These are phyloP conservation scores for Salpingus planirostris DNA, from an alignment of 2,888 invertebrate genomes.

Conservation along the genomic window DNA sequence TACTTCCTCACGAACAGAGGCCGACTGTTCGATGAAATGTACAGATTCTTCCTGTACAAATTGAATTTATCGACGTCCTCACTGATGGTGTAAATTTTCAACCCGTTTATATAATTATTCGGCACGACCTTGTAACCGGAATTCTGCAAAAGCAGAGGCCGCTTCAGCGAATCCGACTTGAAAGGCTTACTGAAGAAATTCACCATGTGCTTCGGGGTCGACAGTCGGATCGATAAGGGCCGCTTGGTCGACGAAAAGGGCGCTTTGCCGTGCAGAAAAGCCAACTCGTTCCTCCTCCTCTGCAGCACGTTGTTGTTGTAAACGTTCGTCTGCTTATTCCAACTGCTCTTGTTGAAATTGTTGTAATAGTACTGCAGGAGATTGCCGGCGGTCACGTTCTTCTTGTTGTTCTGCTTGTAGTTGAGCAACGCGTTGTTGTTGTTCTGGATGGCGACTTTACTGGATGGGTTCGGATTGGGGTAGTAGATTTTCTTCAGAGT, in stretches of 20 bases:
- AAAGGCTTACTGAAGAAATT: conserved; percentile 38
- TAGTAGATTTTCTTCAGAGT: conserved; percentile 36
- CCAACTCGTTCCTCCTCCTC: conserved; percentile 29
- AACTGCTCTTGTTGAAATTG: conserved; percentile 30
- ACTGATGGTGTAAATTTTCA: conserved; percentile 37
- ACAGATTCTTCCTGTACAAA: conserved; percentile 38
- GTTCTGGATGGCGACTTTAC: conserved; percentile 19
- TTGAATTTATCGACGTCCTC: conserved; percentile 39
- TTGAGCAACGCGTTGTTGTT: conserved; percentile 19
- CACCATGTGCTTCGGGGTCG: conserved; percentile 39
- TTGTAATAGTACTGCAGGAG: conserved; percentile 41
- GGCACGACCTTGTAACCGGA: conserved; percentile 22
- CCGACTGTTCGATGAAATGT: conserved; percentile 41
- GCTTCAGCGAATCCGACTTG: conserved; percentile 40
- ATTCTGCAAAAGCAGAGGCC: conserved; percentile 37
- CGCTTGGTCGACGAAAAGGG: conserved; percentile 47
- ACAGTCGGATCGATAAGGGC: conserved; percentile 40
- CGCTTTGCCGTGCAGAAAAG: conserved; percentile 41
- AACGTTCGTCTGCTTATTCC: conserved; percentile 37
- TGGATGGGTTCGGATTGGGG: conserved; percentile 29
- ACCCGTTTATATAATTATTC: conserved; percentile 33
- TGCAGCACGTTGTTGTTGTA: conserved; percentile 37
- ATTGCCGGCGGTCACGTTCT: conserved; percentile 32
- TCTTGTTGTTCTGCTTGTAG: conserved; percentile 29
- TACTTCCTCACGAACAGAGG: conserved; percentile 41